Conservation (phyloP, 2,113 vertebrate genomes). For the Macquaria australasica region DNA sequence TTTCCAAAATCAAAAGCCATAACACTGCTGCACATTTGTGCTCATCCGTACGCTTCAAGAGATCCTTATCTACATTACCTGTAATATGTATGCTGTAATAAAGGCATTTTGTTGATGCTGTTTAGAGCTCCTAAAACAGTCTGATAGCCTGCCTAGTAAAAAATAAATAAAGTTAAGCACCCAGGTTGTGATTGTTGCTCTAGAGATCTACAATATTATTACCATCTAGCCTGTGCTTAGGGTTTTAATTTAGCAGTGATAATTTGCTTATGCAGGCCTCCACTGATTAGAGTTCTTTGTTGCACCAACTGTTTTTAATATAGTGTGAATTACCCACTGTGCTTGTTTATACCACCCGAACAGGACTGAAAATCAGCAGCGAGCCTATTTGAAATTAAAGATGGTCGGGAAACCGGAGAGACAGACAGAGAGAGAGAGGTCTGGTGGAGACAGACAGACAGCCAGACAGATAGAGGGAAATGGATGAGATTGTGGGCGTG, state of each 20-base stretch:
- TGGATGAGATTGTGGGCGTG: conserved; percentile 62
- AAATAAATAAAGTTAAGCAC: conserved; percentile 76
- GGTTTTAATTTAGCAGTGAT: conserved; percentile 98
- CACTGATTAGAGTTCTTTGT: conserved; percentile 93
- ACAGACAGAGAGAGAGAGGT: conserved; percentile 66
- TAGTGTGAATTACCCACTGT: conserved; percentile 97
- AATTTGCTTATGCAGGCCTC: conserved; percentile 95
- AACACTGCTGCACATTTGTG: conserved; percentile 26
- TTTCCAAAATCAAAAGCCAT: conserved; percentile 40
- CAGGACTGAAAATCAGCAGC: conserved; percentile 91
- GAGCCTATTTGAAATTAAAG: conserved; percentile 88
- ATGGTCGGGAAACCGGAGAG: conserved; percentile 85
- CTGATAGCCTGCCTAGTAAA: conserved; percentile 57
- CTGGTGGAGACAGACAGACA: conserved; percentile 73
- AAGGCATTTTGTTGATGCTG: conserved; percentile 61
- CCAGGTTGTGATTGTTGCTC: conserved; percentile 77
- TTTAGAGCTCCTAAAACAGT: conserved; percentile 58
- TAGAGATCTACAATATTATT: conserved; percentile 79
- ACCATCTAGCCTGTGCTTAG: conserved; percentile 73
- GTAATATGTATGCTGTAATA: conserved; percentile 52
- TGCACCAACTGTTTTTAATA: conserved; percentile 96
- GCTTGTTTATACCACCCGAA: conserved; percentile 94
- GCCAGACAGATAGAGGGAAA: conserved; percentile 76
- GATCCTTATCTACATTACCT: conserved; percentile 59
- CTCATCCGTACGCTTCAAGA: conserved; percentile 47